phyloP scores from a whole-genome alignment of 2,113 vertebrate genomes.

The Alaudala cheleensis region DNA sequence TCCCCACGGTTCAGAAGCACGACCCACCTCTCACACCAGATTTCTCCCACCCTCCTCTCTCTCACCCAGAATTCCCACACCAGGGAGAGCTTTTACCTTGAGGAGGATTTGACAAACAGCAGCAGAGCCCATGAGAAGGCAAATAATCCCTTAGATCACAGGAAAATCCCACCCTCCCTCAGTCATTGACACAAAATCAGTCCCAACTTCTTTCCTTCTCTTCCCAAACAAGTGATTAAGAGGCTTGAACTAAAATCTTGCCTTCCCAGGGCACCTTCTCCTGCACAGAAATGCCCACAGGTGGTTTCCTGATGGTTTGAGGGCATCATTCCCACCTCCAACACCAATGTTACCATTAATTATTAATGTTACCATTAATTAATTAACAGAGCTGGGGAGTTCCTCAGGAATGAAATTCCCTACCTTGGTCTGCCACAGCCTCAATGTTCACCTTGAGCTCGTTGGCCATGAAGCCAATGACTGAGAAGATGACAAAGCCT shows the following conservation, averaged over 20 bases:
- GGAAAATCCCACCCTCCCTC: background rate
- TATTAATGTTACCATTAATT: background rate
- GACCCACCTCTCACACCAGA: accelerated
- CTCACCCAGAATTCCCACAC: background rate
- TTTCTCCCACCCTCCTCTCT: background rate
- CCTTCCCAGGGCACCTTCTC: background rate
- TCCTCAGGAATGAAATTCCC: accelerated
- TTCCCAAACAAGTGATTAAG: background rate
- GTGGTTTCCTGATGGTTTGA: background rate
- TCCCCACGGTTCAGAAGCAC: background rate
- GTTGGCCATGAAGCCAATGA: constrained; percentile 99
- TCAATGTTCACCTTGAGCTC: constrained; percentile 97
- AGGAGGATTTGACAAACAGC: background rate
- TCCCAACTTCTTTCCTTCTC: background rate
- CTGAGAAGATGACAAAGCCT: constrained; percentile 98
- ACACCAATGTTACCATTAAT: background rate
- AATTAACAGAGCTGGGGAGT: background rate
- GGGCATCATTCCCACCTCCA: background rate
- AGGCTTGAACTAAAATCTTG: background rate
- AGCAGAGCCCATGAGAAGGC: background rate
- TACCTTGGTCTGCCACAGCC: constrained; percentile 97
- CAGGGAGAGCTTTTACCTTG: background rate
- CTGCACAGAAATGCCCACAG: background rate
- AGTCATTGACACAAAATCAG: background rate
- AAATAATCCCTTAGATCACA: accelerated